phyloP scores from a whole-genome alignment of 2,797 vertebrate genomes.

The Poecilia gillii region DNA sequence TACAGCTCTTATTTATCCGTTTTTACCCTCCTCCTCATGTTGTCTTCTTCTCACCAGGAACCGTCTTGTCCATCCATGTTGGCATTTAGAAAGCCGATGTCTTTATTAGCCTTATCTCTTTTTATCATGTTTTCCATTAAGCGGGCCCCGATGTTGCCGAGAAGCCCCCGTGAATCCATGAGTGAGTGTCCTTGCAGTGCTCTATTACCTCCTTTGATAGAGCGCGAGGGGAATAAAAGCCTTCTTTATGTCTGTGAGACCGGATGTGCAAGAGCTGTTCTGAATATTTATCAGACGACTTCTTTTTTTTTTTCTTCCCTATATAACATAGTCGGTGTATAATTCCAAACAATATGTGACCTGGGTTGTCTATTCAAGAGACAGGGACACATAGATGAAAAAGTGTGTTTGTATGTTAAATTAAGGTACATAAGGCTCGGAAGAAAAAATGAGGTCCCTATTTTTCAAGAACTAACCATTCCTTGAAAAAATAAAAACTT shows the following conservation, averaged over 20 bases:
- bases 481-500: constrained; percentile 57
- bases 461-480: constrained; percentile 48
- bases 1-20: background rate
- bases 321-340: constrained; percentile 51
- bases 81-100: constrained; percentile 14
- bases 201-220: constrained; percentile 72
- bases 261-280: constrained; percentile 78
- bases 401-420: constrained; percentile 7
- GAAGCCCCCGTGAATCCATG: constrained; percentile 46
- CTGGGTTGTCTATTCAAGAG: constrained; percentile 39
- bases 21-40: background rate
- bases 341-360: constrained; percentile 59
- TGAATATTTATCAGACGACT: constrained; percentile 79
- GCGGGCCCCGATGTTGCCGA: constrained; percentile 33
- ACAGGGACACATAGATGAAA: constrained; percentile 25
- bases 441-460: background rate
- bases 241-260: constrained; percentile 79
- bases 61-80: constrained; percentile 8
- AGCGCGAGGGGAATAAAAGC: constrained; percentile 73
- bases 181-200: constrained; percentile 66
- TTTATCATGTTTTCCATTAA: constrained; percentile 54
- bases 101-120: constrained; percentile 27
- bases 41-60: constrained; percentile 5
- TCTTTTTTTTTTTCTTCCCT: constrained; percentile 44
- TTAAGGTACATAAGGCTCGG: too few relatives aligned